phyloP scores from a whole-genome alignment of 2,888 invertebrate species.

The Gasteruption jaculator region DNA sequence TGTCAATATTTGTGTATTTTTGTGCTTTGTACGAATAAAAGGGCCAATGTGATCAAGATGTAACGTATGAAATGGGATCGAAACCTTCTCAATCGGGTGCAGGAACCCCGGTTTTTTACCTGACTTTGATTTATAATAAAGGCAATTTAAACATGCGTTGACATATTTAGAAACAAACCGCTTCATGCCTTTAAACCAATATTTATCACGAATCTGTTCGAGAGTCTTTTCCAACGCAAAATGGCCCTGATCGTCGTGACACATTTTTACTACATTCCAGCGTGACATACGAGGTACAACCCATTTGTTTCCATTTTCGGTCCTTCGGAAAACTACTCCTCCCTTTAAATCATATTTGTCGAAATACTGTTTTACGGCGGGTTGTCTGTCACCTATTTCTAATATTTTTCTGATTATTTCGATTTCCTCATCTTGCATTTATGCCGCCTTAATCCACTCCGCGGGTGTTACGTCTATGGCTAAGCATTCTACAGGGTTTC shows the following conservation, averaged over 20 bases:
- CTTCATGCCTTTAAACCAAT: conserved; percentile 46
- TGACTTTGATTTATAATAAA: conserved; percentile 34
- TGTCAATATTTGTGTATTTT: conserved; percentile 36
- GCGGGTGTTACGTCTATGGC: conserved; percentile 16
- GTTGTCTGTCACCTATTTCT: conserved; percentile 8
- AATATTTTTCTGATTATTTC: conserved; percentile 17
- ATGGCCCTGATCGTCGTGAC: conserved; percentile 45
- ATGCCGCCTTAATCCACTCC: conserved; percentile 24
- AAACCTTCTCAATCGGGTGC: conserved; percentile 41
- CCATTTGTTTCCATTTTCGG: conserved; percentile 25
- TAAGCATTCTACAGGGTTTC: conserved; percentile 21
- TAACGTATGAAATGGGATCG: conserved; percentile 41
- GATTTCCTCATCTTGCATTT: conserved; percentile 19
- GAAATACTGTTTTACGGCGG: conserved; percentile 20
- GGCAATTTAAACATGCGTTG: conserved; percentile 41
- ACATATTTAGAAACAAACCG: conserved; percentile 45
- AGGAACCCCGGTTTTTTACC: conserved; percentile 34
- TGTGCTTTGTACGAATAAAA: conserved; percentile 33
- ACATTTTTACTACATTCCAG: conserved; percentile 33
- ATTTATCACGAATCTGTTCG: conserved; percentile 32
- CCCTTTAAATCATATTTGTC: conserved; percentile 18
- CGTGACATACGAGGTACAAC: conserved; percentile 34
- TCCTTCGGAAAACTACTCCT: conserved; percentile 20
- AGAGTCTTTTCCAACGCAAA: conserved; percentile 38
- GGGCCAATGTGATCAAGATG: conserved; percentile 48